Percentiles rank a stretch among this genome's conserved stretches.
These are phyloP conservation scores for Drosophila sturtevanti DNA, from an alignment of 1,140 invertebrate species.

Conservation along the genomic window DNA sequence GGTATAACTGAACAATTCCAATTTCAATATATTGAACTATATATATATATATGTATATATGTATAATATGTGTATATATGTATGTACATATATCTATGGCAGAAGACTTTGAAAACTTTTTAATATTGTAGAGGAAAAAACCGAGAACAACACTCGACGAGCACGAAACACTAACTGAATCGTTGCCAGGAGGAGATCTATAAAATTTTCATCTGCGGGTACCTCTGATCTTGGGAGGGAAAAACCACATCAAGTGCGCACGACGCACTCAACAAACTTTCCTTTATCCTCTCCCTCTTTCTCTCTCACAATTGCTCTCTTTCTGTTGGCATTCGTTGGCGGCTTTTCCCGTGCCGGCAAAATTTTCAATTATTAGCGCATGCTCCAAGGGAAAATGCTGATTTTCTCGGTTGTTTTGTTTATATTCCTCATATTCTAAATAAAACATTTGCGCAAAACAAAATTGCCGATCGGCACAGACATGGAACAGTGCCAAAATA, in stretches of 20 bases:
- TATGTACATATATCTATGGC: conserved; percentile 55
- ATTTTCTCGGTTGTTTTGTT: conserved; percentile 39
- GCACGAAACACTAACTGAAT: conserved; percentile 83
- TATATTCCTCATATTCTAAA: conserved; percentile 67
- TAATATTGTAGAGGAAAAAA: conserved; percentile 78
- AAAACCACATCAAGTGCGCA: conserved; percentile 27
- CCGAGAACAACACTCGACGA: conserved; percentile 83
- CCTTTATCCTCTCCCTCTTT: conserved; percentile 4
- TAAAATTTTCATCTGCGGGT: conserved; percentile 13
- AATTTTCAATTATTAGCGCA: conserved; percentile 30
- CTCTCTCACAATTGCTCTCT: too few species aligned
- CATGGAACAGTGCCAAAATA: conserved; percentile 19
- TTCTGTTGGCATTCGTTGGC: not conserved
- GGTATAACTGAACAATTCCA: conserved; percentile 52
- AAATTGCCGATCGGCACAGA: conserved; percentile 6
- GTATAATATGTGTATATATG: conserved; percentile 61
- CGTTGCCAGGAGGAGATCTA: conserved; percentile 51
- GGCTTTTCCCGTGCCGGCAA: conserved; percentile 29
- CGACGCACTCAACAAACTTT: conserved; percentile 35
- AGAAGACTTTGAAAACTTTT: conserved; percentile 75
- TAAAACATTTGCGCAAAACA: conserved; percentile 22
- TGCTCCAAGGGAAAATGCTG: conserved; percentile 27
- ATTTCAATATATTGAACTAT: conserved; percentile 60
- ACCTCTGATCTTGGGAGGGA: conserved; percentile 36
- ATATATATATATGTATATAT: conserved; percentile 52